Evolutionary conservation across 2,113 vertebrate species (phyloP).

Genomic region (Anguilla japonica): DNA sequence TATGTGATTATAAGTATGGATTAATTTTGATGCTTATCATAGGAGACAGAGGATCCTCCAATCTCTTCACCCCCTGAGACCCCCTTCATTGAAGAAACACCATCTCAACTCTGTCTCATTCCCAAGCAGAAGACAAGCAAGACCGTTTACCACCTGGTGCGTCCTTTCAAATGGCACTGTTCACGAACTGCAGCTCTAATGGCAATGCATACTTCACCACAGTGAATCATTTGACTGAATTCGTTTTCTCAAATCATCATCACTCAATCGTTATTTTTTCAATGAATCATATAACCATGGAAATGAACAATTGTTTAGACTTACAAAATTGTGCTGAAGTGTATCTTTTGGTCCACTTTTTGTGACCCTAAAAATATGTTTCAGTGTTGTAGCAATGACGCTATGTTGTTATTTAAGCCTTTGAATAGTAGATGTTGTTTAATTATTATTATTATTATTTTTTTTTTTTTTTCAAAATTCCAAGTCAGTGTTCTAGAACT

Average conservation of each 20-base stretch:
- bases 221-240: not conserved
- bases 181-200: not conserved
- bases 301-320: not conserved
- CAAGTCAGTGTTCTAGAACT: too few species aligned
- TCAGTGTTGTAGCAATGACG: too few species aligned
- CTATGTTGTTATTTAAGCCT: too few species aligned
- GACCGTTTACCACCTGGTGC: not conserved
- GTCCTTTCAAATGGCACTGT: not conserved
- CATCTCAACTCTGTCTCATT: not conserved
- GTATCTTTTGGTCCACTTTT: too few species aligned
- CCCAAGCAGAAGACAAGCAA: not conserved
- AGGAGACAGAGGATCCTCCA: not conserved
- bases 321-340: too few species aligned
- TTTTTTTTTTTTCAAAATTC: too few species aligned
- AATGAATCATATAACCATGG: not conserved
- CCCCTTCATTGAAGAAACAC: not conserved
- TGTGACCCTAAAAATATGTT: too few species aligned
- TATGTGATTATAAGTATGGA: not conserved
- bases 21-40: not conserved
- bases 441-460: too few species aligned
- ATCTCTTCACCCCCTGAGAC: not conserved
- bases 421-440: too few species aligned
- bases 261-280: too few species aligned
- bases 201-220: not conserved
- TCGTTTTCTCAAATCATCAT: not conserved